Evolutionary conservation across 1,140 invertebrate genomes (phyloP), one percentile per base, ranked within the genome.

Genomic region (Cotesia chilonis): DNA sequence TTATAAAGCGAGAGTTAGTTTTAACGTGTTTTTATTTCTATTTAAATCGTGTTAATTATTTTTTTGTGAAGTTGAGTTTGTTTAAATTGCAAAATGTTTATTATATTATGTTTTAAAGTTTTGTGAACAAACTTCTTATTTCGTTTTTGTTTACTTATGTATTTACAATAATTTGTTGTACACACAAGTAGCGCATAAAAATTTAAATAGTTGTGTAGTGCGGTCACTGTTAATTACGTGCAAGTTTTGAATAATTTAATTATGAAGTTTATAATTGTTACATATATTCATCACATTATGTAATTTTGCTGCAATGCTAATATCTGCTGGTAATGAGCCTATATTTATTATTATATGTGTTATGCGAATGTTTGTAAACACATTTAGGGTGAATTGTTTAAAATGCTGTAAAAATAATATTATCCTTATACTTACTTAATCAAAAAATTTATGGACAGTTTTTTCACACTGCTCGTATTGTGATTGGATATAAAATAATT

Each of bases 131-230:
- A 59, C 68, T 68, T 63, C 4, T 66, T 54, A n/a, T 12, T 64
- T n/a, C 38, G 4, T 51, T 66, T 68, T 28, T 55, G 14, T 68
- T 9, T 28, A 52, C 64, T 38, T 41, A 64, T 36, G n/a, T 51
- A 28, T 12, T n/a, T 68, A 55, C 54, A 55, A 68, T 17, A 5
- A 55, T 14, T 68, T 63, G 28, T 63, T 63, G 6, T 55, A 65
- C 35, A 68, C 65, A 61, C 64, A 47, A 67, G 73, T 74, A 71
- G 73, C 70, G 64, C 68, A 63, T 55, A 71, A 57, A 55, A 28
- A 69, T 55, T 14, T 71, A 61, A 59, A 65, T 60, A 68, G 67
- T 69, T 73, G 73, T 74, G 73, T 74, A 71, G 73, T 74, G 73
- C 73, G 68, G 63, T 74, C 61, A 74, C 67, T 70, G 10, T 66